Conservation (phyloP, 2,888 invertebrate genomes). For the Clunio marinus region DNA sequence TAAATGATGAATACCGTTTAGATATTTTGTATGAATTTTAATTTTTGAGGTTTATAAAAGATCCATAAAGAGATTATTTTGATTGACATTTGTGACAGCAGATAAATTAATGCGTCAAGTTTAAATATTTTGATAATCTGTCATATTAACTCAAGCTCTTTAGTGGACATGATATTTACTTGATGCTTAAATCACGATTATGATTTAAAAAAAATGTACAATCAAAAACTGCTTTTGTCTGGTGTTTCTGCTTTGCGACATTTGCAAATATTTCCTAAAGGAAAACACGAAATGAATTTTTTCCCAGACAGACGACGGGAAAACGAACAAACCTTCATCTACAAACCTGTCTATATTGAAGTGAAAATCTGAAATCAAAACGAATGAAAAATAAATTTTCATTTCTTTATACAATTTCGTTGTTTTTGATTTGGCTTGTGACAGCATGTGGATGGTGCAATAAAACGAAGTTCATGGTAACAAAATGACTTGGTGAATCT, state of each 20-base stretch:
- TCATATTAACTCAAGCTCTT: no score
- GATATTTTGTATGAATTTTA: no score
- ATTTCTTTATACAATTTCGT: conserved; percentile 20
- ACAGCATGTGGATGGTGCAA: not conserved
- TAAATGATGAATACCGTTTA: not conserved
- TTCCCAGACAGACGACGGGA: not conserved
- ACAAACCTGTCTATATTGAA: not conserved
- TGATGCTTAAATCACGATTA: no score
- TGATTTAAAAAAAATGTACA: no score
- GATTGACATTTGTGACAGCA: no score
- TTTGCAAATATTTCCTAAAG: not conserved
- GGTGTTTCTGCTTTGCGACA: not conserved
- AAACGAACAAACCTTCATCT: not conserved
- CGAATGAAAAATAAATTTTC: conserved; percentile 16
- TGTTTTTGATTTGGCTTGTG: not conserved
- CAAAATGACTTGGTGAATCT: no score
- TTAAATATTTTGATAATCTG: no score
- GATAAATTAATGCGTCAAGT: no score
- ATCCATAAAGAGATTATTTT: no score
- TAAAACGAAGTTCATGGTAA: no score
- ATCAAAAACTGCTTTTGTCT: not conserved
- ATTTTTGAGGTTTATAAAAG: no score
- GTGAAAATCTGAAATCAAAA: conserved; percentile 22
- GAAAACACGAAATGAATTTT: not conserved
- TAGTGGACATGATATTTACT: no score